phyloP scores from a whole-genome alignment of 2,797 vertebrate species.

The Acropternis orthonyx region DNA sequence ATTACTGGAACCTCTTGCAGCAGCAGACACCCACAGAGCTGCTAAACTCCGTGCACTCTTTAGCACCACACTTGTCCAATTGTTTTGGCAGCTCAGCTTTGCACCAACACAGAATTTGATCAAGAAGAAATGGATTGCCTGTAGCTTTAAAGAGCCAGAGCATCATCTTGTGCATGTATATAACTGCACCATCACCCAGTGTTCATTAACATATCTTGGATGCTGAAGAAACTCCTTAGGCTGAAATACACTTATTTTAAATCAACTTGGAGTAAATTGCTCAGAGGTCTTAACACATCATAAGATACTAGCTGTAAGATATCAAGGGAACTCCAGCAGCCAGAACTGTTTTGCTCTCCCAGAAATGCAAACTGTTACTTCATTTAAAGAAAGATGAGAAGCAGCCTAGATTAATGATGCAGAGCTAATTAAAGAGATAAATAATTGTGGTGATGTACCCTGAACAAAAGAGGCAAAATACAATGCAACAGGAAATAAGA shows the following conservation, averaged over 20 bases:
- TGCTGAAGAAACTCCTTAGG: not conserved
- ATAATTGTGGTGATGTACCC: slow-evolving; percentile 20
- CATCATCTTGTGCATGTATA: not conserved
- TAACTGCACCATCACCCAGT: not conserved
- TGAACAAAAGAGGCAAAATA: slow-evolving; percentile 31
- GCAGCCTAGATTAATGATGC: slow-evolving; percentile 43
- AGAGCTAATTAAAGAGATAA: slow-evolving; percentile 72
- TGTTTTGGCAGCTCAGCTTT: not conserved
- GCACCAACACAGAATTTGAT: not conserved
- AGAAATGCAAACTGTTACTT: not conserved
- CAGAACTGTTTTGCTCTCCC: not conserved
- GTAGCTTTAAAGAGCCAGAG: not conserved
- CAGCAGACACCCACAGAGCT: not conserved
- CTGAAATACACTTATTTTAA: not conserved
- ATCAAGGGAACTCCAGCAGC: not conserved
- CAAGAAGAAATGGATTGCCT: not conserved
- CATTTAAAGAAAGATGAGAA: slow-evolving; percentile 10
- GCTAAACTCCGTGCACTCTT: not conserved
- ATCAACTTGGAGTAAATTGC: not conserved
- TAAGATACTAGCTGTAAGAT: not conserved
- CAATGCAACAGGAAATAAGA: not conserved
- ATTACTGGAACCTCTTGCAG: not conserved
- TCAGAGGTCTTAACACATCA: not conserved
- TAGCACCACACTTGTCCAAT: not conserved
- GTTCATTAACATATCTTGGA: not conserved